These are phyloP conservation scores for Acleris laterana DNA, from an alignment of 2,888 invertebrate species.

Conservation along the genomic window DNA sequence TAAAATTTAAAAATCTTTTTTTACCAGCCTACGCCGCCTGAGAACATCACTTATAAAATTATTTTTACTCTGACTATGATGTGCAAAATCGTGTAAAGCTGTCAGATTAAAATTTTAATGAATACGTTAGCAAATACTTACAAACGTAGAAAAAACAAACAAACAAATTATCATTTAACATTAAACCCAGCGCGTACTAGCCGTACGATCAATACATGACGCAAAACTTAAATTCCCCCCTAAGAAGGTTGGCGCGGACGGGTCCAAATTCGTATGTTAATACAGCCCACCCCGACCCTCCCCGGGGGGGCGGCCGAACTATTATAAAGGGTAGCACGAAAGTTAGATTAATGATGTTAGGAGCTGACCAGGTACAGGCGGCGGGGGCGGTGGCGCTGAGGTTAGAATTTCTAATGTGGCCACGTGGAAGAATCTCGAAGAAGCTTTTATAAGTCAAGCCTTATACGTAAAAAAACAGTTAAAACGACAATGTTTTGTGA, in stretches of 20 bases:
- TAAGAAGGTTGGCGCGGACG: constrained; percentile 76
- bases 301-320: constrained; percentile 69
- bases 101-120: no score
- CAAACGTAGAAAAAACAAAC: background rate
- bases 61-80: no score
- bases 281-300: constrained; percentile 56
- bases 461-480: no score
- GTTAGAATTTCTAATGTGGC: background rate
- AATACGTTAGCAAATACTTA: background rate
- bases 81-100: no score
- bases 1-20: no score
- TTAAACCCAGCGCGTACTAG: constrained; percentile 47
- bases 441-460: no score
- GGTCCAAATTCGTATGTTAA: constrained; percentile 83
- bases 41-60: no score
- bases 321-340: constrained; percentile 85
- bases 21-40: no score
- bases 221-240: constrained; percentile 82
- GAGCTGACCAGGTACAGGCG: constrained; percentile 76
- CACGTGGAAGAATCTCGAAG: no score
- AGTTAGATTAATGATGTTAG: constrained; percentile 86
- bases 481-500: no score
- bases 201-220: constrained; percentile 77
- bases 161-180: constrained; percentile 6
- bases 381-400: constrained; percentile 38